Percentiles rank a stretch among this genome's conserved stretches.
Evolutionary conservation across 2,113 vertebrate species (phyloP).

Genomic region (Peromyscus maniculatus): DNA sequence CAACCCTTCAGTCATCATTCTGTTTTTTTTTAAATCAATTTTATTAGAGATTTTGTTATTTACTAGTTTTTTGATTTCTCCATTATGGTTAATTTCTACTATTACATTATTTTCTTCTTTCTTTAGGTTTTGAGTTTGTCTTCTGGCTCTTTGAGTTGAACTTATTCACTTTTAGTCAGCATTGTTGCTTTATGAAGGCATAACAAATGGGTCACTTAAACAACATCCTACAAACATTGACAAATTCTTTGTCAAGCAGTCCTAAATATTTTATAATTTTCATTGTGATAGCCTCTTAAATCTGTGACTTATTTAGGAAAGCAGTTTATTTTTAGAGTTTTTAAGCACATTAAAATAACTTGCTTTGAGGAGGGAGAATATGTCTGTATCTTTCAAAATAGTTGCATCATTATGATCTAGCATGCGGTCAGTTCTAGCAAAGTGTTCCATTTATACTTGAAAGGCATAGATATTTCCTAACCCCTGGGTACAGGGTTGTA

Average conservation of each 20-base stretch:
- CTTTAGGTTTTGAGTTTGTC: slow-evolving; percentile 8
- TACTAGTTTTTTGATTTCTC: background rate
- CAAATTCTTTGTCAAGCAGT: slow-evolving; percentile 12
- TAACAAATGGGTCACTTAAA: background rate
- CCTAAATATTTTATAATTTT: slow-evolving; percentile 52
- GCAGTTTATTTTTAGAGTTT: slow-evolving; percentile 9
- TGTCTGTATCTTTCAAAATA: slow-evolving; percentile 13
- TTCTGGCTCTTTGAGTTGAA: slow-evolving; percentile 33
- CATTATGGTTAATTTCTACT: slow-evolving; percentile 34
- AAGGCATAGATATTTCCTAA: slow-evolving; percentile 30
- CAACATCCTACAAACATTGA: background rate
- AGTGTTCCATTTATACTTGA: slow-evolving; percentile 24
- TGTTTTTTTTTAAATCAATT: background rate
- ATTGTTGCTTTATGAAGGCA: background rate
- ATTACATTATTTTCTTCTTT: slow-evolving; percentile 48
- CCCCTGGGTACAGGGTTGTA: slow-evolving; percentile 9
- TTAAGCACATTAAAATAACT: background rate
- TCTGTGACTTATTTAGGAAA: slow-evolving; percentile 45
- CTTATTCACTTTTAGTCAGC: background rate
- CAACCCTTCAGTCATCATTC: background rate
- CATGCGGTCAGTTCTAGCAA: slow-evolving; percentile 52
- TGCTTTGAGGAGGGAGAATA: slow-evolving; percentile 39
- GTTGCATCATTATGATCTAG: slow-evolving; percentile 28
- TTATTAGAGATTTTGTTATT: slow-evolving; percentile 23
- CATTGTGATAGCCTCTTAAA: slow-evolving; percentile 24